These are phyloP conservation scores for Garrulus glandarius DNA, from an alignment of 2,797 vertebrate species.

Conservation along the genomic window DNA sequence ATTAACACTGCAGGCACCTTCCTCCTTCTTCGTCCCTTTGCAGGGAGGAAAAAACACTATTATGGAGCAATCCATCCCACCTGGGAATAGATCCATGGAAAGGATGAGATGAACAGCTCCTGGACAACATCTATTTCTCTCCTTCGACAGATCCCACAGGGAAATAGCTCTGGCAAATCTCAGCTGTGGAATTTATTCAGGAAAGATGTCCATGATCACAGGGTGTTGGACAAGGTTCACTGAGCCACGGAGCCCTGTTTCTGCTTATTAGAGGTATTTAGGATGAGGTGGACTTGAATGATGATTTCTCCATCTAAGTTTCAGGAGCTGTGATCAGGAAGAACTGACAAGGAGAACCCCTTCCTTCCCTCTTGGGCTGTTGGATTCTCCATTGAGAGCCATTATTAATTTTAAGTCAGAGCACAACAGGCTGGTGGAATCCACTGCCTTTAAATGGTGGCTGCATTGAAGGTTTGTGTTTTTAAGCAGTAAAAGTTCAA, in stretches of 20 bases:
- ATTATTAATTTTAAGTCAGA: not conserved
- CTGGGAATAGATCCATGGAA: not conserved
- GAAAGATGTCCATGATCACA: not conserved
- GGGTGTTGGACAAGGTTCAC: not conserved
- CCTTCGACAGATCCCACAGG: not conserved
- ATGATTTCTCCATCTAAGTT: not conserved
- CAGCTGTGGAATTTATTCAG: not conserved
- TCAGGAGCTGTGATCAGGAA: not conserved
- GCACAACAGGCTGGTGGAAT: not conserved
- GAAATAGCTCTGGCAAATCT: not conserved
- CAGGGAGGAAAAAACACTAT: accelerated
- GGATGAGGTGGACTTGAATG: not conserved
- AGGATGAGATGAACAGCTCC: not conserved
- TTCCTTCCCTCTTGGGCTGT: not conserved
- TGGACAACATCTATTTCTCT: not conserved
- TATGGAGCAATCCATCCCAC: not conserved
- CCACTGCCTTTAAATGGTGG: not conserved
- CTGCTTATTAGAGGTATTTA: not conserved
- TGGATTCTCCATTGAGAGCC: not conserved
- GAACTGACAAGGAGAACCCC: not conserved
- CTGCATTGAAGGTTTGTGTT: not conserved
- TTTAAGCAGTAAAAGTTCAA: not conserved
- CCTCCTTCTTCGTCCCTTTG: not conserved
- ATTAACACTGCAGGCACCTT: not conserved
- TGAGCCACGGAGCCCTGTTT: not conserved